Evolutionary conservation across 1,140 invertebrate species (phyloP).

Genomic region (Cherax destructor): DNA sequence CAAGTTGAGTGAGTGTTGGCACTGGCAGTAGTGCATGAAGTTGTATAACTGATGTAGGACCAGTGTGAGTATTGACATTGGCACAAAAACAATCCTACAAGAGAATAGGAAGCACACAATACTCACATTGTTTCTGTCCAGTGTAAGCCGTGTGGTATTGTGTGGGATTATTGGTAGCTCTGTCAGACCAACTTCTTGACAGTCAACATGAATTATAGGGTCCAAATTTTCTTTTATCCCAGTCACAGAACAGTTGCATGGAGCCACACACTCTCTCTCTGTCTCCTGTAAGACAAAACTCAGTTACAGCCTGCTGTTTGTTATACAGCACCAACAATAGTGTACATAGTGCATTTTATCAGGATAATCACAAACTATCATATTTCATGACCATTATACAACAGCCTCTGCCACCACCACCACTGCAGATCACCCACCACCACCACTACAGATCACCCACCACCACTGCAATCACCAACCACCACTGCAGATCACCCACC

Average conservation of each 20-base stretch:
- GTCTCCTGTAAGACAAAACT: not conserved
- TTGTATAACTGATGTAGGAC: no score
- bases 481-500: not conserved
- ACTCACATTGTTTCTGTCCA: not conserved
- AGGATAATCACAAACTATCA: not conserved
- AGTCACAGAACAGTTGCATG: not conserved
- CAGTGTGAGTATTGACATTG: no score
- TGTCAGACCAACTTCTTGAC: not conserved
- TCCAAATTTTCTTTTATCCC: not conserved
- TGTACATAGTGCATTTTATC: not conserved
- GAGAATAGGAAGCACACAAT: not conserved
- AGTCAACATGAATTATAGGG: not conserved
- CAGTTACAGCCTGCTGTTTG: no score
- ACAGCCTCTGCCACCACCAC: not conserved
- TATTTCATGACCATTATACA: not conserved
- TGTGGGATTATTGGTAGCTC: not conserved
- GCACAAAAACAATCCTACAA: no score
- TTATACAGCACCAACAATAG: no score
- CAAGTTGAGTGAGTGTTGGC: no score
- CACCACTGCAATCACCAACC: not conserved
- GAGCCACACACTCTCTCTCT: not conserved
- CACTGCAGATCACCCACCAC: not conserved
- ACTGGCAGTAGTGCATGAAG: no score
- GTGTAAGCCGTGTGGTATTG: not conserved
- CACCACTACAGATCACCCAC: not conserved